Base-by-base conservation (phyloP, 2,888 invertebrate species). In the Heterodera filipjevi region DNA sequence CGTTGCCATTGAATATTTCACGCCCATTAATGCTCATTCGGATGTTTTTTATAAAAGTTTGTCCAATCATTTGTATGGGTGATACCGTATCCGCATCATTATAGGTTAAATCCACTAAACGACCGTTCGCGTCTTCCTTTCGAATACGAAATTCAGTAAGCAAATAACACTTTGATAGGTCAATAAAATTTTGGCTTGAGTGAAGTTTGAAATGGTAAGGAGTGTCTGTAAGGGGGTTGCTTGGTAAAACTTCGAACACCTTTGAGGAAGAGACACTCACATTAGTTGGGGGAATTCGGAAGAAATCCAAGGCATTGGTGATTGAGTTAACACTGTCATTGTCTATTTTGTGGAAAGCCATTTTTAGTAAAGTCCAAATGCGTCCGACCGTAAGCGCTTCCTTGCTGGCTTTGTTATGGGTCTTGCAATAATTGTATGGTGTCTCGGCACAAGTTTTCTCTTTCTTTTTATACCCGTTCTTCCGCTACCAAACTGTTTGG, bases 151-250 rank as follows among this genome's bases (percentile, higher is more conserved):
- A n/a, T 76, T 77, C 76, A n/a, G 59, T 30, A 12, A 30, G 44
- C 14, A 77, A 27, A 77, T 78, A 77, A 39, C 53, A 53, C 53
- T 77, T 77, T 3, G 44, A 19, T 12, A 77, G 33, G 49, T 77
- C 77, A 39, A 77, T 46, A 39, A 39, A 77, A 30, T 76, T 49
- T 35, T 35, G 46, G 22, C 35, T 49, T 12, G 76, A 35, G 27
- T 77, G 76, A 5, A 77, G 39, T 30, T 76, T 77, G 64, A 77
- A 77, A n/a, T 77, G 76, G 32, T 33, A 77, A 1, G 77, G 77
- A 8, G 35, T 76, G 33, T 35, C 27, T 0, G 49, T 46, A 22
- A 77, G 27, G 0, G 77, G 76, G 10, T 71, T 71, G 8, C n/a
- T 70, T 10, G 77, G 33, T 2, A 77, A 74, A 39, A 44, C 12